Percentiles rank a stretch among this genome's conserved stretches.
Conservation (phyloP, 2,113 vertebrate species). For the Heterotis niloticus region DNA sequence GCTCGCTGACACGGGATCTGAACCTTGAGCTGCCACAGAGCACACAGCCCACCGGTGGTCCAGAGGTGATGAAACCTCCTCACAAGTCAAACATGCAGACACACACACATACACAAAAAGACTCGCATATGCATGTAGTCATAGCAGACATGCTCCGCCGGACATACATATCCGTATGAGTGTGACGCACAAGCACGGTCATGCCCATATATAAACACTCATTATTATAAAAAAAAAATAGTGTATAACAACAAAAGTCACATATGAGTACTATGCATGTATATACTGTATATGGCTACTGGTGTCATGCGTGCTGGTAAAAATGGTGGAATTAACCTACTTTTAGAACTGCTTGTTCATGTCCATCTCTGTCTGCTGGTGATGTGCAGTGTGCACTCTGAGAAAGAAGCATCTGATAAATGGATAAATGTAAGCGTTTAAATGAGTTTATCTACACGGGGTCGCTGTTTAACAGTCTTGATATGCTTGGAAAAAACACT, state of each 20-base stretch:
- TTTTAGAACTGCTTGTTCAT: too few species aligned
- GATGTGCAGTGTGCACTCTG: too few species aligned
- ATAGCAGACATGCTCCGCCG: slow-evolving; percentile 30
- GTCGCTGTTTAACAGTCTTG: neutral
- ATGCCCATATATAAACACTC: slow-evolving; percentile 37
- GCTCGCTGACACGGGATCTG: slow-evolving; percentile 20
- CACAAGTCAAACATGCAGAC: neutral
- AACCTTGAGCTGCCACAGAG: neutral
- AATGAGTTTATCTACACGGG: too few species aligned
- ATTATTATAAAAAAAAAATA: too few species aligned
- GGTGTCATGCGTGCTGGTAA: too few species aligned
- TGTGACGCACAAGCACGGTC: slow-evolving; percentile 11
- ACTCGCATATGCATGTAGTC: neutral
- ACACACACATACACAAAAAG: slow-evolving; percentile 3
- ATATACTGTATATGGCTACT: neutral
- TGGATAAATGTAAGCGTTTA: too few species aligned
- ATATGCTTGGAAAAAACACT: slow-evolving; percentile 31
- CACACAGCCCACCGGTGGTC: slow-evolving; percentile 12
- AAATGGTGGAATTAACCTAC: too few species aligned
- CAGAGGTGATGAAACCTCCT: neutral
- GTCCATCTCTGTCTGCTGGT: too few species aligned
- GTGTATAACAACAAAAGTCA: neutral
- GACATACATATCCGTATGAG: neutral
- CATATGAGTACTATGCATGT: neutral
- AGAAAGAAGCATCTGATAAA: too few species aligned